Conservation (phyloP, 2,113 vertebrate genomes). For the Neoarius graeffei region DNA sequence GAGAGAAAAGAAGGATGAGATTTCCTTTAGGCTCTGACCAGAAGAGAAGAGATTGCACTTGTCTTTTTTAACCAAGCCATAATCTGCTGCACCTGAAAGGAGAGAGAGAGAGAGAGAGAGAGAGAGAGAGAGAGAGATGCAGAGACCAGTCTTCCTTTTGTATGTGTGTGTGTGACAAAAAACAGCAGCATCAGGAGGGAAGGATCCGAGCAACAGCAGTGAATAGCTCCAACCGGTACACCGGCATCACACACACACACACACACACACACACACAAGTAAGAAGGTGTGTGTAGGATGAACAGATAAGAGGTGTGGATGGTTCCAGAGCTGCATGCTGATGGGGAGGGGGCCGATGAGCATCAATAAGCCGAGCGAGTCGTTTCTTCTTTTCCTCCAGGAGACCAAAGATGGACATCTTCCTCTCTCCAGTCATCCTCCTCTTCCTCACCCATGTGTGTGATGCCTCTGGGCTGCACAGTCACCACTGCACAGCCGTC, state of each 20-base stretch:
- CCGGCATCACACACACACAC: neutral
- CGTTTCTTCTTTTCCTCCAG: neutral
- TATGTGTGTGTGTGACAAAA: slow-evolving; percentile 29
- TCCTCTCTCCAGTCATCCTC: slow-evolving; percentile 62
- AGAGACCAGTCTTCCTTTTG: slow-evolving; percentile 20
- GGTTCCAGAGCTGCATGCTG: slow-evolving; percentile 32
- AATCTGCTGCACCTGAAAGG: slow-evolving; percentile 16
- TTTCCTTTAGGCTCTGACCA: slow-evolving; percentile 9
- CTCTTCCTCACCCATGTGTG: slow-evolving; percentile 57
- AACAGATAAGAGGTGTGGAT: slow-evolving; percentile 45
- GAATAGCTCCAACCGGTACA: slow-evolving; percentile 11
- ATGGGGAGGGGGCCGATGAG: slow-evolving; percentile 24
- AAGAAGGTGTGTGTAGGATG: slow-evolving; percentile 29
- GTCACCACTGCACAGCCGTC: slow-evolving; percentile 33
- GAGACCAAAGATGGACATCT: slow-evolving; percentile 62
- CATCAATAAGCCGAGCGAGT: neutral
- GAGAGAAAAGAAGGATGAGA: neutral
- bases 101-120: neutral
- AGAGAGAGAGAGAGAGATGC: slow-evolving; percentile 30
- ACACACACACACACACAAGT: neutral
- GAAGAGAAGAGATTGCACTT: slow-evolving; percentile 14
- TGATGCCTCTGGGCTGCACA: slow-evolving; percentile 38
- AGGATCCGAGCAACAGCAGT: slow-evolving; percentile 32
- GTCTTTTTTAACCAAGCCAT: slow-evolving; percentile 26
- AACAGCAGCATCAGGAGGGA: slow-evolving; percentile 44